These are phyloP conservation scores for Isoperla grammatica DNA, from an alignment of 2,888 invertebrate genomes.

Conservation along the genomic window DNA sequence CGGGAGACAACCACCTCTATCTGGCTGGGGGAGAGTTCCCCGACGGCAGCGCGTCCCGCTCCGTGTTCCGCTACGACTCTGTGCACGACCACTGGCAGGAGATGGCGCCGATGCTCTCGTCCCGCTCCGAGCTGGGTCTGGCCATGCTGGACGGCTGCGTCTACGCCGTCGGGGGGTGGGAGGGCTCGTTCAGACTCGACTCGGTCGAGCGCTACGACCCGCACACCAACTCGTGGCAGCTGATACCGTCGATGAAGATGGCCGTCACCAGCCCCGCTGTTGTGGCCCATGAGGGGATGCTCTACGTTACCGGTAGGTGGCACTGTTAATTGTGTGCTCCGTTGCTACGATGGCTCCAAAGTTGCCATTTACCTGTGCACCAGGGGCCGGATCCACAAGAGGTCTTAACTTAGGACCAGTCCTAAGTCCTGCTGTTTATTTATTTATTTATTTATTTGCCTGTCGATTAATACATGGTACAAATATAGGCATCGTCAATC, in stretches of 20 bases:
- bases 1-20: constrained; percentile 45
- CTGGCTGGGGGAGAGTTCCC: constrained; percentile 49
- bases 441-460: too few species aligned
- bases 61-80: constrained; percentile 47
- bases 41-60: constrained; percentile 46
- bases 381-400: too few species aligned
- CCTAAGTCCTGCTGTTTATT: too few species aligned
- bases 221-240: constrained; percentile 44
- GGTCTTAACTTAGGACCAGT: too few species aligned
- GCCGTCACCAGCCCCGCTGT: constrained; percentile 47
- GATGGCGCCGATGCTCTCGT: constrained; percentile 46
- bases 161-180: constrained; percentile 47
- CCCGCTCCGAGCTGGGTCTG: constrained; percentile 47
- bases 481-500: too few species aligned
- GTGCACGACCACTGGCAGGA: constrained; percentile 46
- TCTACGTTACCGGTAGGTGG: constrained; percentile 45
- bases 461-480: too few species aligned
- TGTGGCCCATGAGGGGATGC: constrained; percentile 43
- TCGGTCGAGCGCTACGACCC: constrained; percentile 48
- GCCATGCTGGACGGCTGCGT: constrained; percentile 47
- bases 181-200: constrained; percentile 42
- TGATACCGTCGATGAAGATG: constrained; percentile 44
- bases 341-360: too few species aligned
- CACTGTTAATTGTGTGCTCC: constrained; percentile 2
- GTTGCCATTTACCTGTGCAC: too few species aligned